Base-by-base conservation (phyloP, 2,113 vertebrate genomes). In the Brachypodius melanocephalos region DNA sequence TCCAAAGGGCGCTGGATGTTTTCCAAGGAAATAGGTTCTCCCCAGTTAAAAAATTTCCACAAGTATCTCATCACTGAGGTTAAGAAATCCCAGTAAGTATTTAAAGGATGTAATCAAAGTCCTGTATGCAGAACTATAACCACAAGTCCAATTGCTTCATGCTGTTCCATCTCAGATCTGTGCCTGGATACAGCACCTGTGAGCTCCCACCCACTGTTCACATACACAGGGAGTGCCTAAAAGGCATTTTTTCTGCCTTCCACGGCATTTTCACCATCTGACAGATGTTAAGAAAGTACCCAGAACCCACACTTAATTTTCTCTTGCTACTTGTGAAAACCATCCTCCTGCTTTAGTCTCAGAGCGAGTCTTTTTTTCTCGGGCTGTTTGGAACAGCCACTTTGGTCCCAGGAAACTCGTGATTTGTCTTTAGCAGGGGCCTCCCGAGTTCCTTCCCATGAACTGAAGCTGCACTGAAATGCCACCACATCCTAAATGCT, bases 131-230 rank as follows among this genome's bases (percentile, higher is more conserved):
- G 80, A 57, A 26, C 89, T 34, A 4, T n/a, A 61, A 34, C 49
- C 80, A 48, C 81, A 40, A 77, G 6, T 4, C 26, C 49, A 49
- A 16, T 3, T 52, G 62, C 24, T 40, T 57, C 91, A 24, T 2
- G 14, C 21, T 31, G 12, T n/a, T 29, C 5, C 34, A 28, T 3
- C 66, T 34, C 51, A 73, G 54, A 73, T 1, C 3, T 14, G 31
- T 1, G 32, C 88, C 8, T 8, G 17, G 65, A 57, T 24, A 32
- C 0, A 1, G 34, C 2, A 4, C 51, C 28, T 12, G 2, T 0
- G 6, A 43, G 48, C 14, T 61, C 36, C 52, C 16, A 68, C 42
- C 36, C 65, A 52, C 65, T 10, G 16, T n/a, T 65, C 84, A 81
- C 66, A 40, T 5, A 14, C 0, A 0, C 1, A 69, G 42, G 10